Base-by-base conservation (phyloP, 2,888 invertebrate species). In the Rosalia funebris region DNA sequence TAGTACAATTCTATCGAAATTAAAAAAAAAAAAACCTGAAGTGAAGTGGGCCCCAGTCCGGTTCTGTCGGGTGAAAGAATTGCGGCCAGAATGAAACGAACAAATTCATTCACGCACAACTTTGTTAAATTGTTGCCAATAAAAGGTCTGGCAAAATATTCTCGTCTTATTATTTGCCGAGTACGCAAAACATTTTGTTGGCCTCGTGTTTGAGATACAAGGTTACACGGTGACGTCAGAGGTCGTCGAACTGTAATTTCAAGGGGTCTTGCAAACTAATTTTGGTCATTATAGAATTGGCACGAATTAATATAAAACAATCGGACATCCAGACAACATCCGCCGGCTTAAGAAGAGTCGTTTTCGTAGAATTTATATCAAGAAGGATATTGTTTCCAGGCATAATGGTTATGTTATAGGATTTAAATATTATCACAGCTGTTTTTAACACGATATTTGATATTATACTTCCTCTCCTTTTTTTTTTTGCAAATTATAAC, bases 381-480 rank as follows among this genome's bases (percentile, higher is more conserved):
- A 65, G 60, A 58, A 25, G 37, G 42, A 62, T 57, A 65, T 63
- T 63, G 57, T 63, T 57, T 63, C 59, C 59, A 63, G 56, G 48
- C 56, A 53, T 62, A 61, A 61, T 61, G 64, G 57, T 61, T 61
- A 61, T 61, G 59, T 61, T 74, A 73, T 72, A 73, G 70, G 69
- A 63, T 71, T 66, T 68, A 64, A 62, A 66, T 70, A 67, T 76
- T 77, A 75, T 75, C 75, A 69, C 74, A 77, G 74, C 74, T 77
- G 75, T 76, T 74, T 70, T 69, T 60, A 64, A 68, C 66, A 66
- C 69, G 76, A 74, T 74, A 77, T 75, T 71, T 68, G 77, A 77
- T 77, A 77, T 73, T 73, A 65, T 65, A 76, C 77, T 77, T 78
- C 78, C 76, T 77, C 66, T 73, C 68, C 62, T 58, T 62, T 60